Evolutionary conservation across 2,888 invertebrate genomes (phyloP), one percentile per base, ranked within the genome.

Genomic region (Drosophila ustulata): DNA sequence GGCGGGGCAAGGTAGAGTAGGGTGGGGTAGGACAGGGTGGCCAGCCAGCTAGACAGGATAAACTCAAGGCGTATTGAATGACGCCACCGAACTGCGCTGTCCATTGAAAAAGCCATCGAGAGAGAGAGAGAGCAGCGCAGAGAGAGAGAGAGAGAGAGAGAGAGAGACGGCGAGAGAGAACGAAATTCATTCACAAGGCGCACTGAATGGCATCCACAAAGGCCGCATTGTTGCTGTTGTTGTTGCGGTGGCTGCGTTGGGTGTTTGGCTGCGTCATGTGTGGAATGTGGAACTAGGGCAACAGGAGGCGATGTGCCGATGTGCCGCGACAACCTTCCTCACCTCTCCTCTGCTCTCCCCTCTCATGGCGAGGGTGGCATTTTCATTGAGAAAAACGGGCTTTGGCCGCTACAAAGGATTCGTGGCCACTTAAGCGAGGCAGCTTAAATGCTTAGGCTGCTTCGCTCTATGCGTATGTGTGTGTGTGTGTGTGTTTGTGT

Each of bases 141-240:
- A n/a, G 13, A 9, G 49, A 47, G 56, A 46, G 55, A 13, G 63
- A 32, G 46, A 41, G 37, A 57, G 18, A 18, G 55, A 13, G 63
- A 32, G 46, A 41, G 37, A 57, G 18, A 18, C 18, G 18, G 61
- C 5, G 56, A 39, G 67, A 32, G 71, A 63, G 58, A 49, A 65
- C 32, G 70, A 86, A 72, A 67, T 85, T 89, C 85, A 85, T 85
- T 85, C 89, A 85, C 88, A 85, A 82, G 88, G 82, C 72, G 34
- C 78, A 46, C 23, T 46, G 25, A 75, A 86, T 82, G 78, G 62
- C 65, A 66, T 88, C 83, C 86, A 84, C 78, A 75, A 58, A 66
- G 70, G 70, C 51, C 57, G 71, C 69, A 47, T 47, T 52, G 46
- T 26, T n/a, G 67, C 18, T 8, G 30, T 18, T 34, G 8, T 47